A percentile compares a stretch with the other conserved stretches of the same genome.
Evolutionary conservation across 2,797 vertebrate species (phyloP).

Genomic region (Sebastes vulpes): DNA sequence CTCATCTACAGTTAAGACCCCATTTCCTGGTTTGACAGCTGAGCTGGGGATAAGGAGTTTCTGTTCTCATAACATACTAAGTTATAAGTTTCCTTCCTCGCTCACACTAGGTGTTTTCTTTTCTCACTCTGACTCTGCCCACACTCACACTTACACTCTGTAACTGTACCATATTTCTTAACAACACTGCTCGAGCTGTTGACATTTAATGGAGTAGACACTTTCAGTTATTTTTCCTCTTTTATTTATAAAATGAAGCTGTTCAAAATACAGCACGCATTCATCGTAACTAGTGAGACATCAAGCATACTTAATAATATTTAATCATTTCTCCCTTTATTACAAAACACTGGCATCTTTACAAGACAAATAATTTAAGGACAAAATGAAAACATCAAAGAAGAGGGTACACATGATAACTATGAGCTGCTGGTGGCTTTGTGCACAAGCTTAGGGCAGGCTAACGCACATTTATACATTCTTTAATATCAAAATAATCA

Average conservation of each 20-base stretch:
- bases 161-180: neutral
- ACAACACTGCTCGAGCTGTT: neutral
- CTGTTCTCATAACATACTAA: conserved; percentile 60
- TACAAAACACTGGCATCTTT: conserved; percentile 78
- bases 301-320: conserved; percentile 35
- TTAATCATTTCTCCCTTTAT: conserved; percentile 45
- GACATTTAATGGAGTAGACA: conserved; percentile 7
- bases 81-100: conserved; percentile 34
- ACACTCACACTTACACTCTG: neutral
- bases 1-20: conserved; percentile 64
- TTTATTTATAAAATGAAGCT: conserved; percentile 71
- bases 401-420: conserved; percentile 15
- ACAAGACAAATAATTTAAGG: conserved; percentile 94
- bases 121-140: conserved; percentile 5
- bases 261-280: conserved; percentile 49
- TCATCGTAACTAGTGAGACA: conserved; percentile 23
- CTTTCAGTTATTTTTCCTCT: conserved; percentile 8
- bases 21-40: conserved; percentile 71
- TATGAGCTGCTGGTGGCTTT: conserved; percentile 26
- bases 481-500: conserved; percentile 39
- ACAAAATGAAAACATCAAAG: conserved; percentile 45
- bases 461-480: conserved; percentile 37
- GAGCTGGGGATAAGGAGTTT: conserved; percentile 54
- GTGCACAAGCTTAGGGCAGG: conserved; percentile 16
- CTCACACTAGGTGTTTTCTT: conserved; percentile 28